phyloP scores from a whole-genome alignment of 1,140 invertebrate genomes.

The Dermatophagoides farinae region DNA sequence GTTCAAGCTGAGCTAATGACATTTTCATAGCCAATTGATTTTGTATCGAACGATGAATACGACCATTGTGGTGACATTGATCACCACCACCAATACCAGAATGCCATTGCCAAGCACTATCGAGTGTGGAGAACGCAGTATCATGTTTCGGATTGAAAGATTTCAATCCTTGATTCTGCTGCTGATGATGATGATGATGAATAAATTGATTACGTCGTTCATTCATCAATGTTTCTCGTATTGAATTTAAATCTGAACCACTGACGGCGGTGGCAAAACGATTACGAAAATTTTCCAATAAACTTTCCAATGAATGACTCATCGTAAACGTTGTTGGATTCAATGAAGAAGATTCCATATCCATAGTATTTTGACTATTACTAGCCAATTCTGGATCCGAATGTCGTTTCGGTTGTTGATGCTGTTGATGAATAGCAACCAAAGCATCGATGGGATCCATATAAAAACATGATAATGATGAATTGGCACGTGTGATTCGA shows the following conservation, averaged over 20 bases:
- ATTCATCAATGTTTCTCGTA: background rate
- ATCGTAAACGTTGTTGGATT: background rate
- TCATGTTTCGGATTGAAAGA: background rate
- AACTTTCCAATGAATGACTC: background rate
- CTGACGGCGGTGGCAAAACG: background rate
- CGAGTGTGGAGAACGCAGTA: background rate
- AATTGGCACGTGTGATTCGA: background rate
- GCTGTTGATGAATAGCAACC: background rate
- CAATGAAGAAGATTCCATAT: background rate
- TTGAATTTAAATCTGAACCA: background rate
- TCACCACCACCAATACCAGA: background rate
- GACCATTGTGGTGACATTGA: background rate
- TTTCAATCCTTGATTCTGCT: background rate
- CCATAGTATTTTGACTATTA: background rate
- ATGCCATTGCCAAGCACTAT: background rate
- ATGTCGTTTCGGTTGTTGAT: background rate
- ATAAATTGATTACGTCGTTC: background rate
- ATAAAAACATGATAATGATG: conserved; percentile 68
- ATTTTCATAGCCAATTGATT: no score
- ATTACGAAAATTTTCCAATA: background rate
- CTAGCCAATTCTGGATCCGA: background rate
- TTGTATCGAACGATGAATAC: background rate
- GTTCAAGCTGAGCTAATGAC: background rate
- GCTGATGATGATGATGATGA: no score
- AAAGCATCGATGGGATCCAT: conserved; percentile 74